phyloP scores from a whole-genome alignment of 2,113 vertebrate genomes.

The Mastomys natalensis region DNA sequence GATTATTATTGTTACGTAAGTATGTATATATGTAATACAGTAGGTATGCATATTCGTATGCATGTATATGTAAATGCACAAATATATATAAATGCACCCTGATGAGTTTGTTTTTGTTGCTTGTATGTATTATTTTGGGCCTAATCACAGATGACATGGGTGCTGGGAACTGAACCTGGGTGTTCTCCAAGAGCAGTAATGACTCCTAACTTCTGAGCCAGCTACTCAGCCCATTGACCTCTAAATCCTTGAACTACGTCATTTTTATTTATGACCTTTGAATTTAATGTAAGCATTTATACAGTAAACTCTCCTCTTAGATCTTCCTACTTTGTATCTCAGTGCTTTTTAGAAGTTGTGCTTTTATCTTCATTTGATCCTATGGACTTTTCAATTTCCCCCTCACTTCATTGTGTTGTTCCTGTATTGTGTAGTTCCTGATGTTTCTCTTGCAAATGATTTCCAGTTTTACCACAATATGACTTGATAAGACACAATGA shows the following conservation, averaged over 20 bases:
- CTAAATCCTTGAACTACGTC: background rate
- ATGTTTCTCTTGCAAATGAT: background rate
- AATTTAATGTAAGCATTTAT: background rate
- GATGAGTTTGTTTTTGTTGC: background rate
- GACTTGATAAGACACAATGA: background rate
- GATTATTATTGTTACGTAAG: background rate
- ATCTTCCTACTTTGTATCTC: background rate
- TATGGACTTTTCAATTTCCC: background rate
- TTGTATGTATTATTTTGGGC: background rate
- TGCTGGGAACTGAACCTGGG: background rate
- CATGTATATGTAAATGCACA: background rate
- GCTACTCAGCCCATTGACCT: background rate
- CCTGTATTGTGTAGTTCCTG: background rate
- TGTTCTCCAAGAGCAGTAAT: background rate
- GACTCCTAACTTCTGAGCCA: background rate
- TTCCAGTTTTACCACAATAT: background rate
- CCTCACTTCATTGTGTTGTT: background rate
- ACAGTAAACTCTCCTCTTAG: background rate
- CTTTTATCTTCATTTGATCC: background rate
- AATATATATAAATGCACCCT: background rate
- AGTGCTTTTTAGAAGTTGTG: background rate
- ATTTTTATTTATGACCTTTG: background rate
- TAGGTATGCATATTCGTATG: no score
- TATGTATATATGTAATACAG: background rate
- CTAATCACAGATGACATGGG: background rate